phyloP scores from a whole-genome alignment of 1,140 invertebrate genomes.

The Megalonaias nervosa region DNA sequence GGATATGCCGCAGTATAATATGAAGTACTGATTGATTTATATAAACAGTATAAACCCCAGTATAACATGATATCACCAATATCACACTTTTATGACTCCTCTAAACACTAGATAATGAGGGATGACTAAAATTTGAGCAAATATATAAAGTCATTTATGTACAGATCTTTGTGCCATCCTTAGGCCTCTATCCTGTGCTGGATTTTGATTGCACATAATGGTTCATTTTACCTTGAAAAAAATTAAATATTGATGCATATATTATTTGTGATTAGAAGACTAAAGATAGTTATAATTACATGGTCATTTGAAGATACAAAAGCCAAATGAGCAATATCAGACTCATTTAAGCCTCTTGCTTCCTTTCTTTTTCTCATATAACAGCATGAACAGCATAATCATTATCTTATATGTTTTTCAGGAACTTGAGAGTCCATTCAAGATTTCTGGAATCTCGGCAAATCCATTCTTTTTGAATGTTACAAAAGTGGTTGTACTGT shows the following conservation, averaged over 20 bases:
- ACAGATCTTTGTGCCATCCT: too few relatives aligned
- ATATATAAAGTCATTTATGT: too few relatives aligned
- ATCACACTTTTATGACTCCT: too few relatives aligned
- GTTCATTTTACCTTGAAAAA: background rate
- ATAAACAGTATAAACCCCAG: too few relatives aligned
- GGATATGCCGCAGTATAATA: too few relatives aligned
- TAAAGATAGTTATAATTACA: background rate
- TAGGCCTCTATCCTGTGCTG: too few relatives aligned
- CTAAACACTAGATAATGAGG: too few relatives aligned
- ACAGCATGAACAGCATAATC: conserved; percentile 17
- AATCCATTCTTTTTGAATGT: conserved; percentile 97
- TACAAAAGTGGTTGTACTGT: conserved; percentile 94
- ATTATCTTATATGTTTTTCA: conserved; percentile 74
- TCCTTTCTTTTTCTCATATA: background rate
- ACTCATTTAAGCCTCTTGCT: background rate
- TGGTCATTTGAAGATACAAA: background rate
- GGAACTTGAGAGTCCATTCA: conserved; percentile 97
- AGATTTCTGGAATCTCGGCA: conserved; percentile 94
- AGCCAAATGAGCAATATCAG: background rate
- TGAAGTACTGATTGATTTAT: too few relatives aligned
- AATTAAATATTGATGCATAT: background rate
- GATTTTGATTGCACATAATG: too few relatives aligned
- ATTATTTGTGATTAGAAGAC: background rate
- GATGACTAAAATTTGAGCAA: too few relatives aligned
- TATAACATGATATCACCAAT: too few relatives aligned